Conservation (phyloP, 2,113 vertebrate genomes). For the Larimichthys polyactis region DNA sequence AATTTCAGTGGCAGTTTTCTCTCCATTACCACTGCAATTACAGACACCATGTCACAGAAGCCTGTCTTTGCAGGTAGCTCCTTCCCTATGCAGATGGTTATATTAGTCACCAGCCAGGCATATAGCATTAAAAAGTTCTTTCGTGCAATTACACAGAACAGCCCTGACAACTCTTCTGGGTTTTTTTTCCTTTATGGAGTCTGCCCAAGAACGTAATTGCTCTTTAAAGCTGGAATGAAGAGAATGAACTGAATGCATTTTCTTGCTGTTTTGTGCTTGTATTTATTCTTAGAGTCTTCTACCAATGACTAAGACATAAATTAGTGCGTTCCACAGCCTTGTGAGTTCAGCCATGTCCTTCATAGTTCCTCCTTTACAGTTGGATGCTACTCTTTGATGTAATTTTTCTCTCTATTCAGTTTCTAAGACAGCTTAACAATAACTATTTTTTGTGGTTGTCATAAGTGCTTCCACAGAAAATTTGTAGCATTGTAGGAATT, state of each 20-base stretch:
- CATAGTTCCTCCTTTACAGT: not conserved
- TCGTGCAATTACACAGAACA: slow-evolving; percentile 20
- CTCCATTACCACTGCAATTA: slow-evolving; percentile 34
- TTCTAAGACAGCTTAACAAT: no score
- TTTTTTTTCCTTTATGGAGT: slow-evolving; percentile 3
- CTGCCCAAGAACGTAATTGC: slow-evolving; percentile 4
- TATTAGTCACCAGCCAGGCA: slow-evolving; percentile 18
- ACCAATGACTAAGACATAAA: not conserved
- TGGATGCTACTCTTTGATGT: not conserved
- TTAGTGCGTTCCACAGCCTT: not conserved
- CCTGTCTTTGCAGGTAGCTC: not conserved
- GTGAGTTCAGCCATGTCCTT: not conserved
- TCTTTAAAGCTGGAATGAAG: slow-evolving; percentile 10
- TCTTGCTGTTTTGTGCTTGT: not conserved
- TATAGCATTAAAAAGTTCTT: not conserved
- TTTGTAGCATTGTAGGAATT: not conserved
- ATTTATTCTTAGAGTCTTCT: not conserved
- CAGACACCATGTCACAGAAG: slow-evolving; percentile 5
- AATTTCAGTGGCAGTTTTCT: slow-evolving; percentile 24
- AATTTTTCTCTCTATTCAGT: not conserved
- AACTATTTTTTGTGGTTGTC: not conserved
- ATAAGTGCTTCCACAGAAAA: not conserved
- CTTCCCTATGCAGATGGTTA: not conserved
- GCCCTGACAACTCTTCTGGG: not conserved
- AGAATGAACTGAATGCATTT: not conserved